Percentiles rank a stretch among this genome's conserved stretches.
Conservation (phyloP, 2,797 vertebrate species). For the Dryobates pubescens region DNA sequence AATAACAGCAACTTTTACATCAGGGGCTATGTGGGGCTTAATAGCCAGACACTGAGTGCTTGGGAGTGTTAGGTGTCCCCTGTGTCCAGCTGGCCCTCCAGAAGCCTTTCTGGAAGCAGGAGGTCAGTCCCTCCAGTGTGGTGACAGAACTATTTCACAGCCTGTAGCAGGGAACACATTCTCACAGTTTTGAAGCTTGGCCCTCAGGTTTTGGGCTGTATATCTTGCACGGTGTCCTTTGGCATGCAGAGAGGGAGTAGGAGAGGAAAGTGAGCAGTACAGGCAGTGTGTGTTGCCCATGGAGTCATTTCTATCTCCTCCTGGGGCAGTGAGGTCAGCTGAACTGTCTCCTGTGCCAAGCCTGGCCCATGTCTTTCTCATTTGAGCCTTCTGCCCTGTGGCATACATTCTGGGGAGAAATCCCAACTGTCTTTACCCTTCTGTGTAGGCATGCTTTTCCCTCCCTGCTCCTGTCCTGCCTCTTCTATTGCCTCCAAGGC, state of each 20-base stretch:
- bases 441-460: background rate
- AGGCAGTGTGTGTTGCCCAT: background rate
- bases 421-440: slow-evolving; percentile 2
- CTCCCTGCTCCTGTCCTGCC: background rate
- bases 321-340: accelerated
- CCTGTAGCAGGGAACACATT: accelerated
- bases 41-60: accelerated
- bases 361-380: background rate
- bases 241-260: background rate
- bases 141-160: background rate
- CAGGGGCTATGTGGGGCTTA: background rate
- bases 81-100: accelerated
- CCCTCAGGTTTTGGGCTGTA: background rate
- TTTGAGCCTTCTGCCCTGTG: slow-evolving; percentile 22
- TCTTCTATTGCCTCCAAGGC: background rate
- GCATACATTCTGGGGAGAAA: background rate
- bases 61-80: background rate
- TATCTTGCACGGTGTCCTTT: background rate
- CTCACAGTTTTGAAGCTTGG: background rate
- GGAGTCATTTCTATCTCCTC: background rate
- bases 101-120: background rate
- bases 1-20: background rate
- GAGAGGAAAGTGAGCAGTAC: background rate
- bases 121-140: accelerated
- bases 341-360: background rate